A percentile compares a stretch with the other conserved stretches of the same genome.
Evolutionary conservation across 2,113 vertebrate species (phyloP).

Genomic region (Gallinago media): DNA sequence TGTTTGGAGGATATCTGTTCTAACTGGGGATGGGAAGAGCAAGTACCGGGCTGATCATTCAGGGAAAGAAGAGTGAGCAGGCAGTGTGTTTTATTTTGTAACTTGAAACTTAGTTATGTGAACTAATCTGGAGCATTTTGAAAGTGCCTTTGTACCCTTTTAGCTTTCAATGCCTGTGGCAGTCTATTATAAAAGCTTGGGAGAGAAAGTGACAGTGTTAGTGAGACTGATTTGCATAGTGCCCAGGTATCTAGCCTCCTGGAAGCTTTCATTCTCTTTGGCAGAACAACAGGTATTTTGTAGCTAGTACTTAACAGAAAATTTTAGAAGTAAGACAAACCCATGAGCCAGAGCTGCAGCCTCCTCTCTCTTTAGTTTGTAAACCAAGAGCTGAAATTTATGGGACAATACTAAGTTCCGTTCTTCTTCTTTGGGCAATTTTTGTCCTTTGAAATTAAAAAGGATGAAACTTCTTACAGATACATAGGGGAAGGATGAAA

Average conservation of each 20-base stretch:
- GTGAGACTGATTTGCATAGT: background rate
- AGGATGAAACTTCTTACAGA: background rate
- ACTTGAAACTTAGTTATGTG: background rate
- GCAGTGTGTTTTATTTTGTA: background rate
- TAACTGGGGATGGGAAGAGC: background rate
- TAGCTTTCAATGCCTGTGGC: background rate
- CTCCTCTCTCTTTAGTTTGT: background rate
- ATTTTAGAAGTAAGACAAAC: background rate
- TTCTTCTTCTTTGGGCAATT: background rate
- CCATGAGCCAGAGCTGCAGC: background rate
- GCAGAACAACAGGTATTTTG: background rate
- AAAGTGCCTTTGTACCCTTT: background rate
- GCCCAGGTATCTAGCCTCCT: background rate
- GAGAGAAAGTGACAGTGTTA: background rate
- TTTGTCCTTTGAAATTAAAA: background rate
- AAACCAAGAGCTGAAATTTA: background rate
- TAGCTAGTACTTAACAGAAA: background rate
- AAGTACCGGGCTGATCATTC: background rate
- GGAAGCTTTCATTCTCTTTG: background rate
- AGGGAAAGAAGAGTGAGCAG: background rate
- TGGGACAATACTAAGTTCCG: background rate
- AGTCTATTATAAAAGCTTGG: background rate
- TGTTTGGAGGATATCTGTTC: slow-evolving; percentile 7
- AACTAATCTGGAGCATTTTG: background rate
- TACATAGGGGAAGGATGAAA: background rate